These are phyloP conservation scores for Catagonus wagneri DNA, from an alignment of 2,113 vertebrate genomes.

Conservation along the genomic window DNA sequence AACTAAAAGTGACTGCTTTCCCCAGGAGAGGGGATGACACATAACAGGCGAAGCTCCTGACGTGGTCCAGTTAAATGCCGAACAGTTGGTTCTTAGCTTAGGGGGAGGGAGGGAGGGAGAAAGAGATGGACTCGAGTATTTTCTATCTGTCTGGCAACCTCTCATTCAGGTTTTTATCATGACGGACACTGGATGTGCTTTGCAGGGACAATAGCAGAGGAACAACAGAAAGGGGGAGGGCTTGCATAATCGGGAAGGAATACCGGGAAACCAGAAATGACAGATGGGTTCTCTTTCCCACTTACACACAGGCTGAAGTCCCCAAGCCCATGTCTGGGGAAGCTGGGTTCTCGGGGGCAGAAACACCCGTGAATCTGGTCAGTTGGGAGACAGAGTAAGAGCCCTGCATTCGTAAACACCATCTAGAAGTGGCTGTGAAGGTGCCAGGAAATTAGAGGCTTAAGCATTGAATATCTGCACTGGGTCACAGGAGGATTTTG, in stretches of 20 bases:
- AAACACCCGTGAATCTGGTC: background rate
- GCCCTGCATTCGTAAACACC: background rate
- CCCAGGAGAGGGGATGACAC: constrained; percentile 72
- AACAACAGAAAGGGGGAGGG: constrained; percentile 24
- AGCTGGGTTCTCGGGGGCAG: background rate
- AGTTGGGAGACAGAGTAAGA: background rate
- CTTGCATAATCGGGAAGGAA: constrained; percentile 35
- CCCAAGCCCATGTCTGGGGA: background rate
- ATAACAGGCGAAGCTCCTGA: constrained; percentile 59
- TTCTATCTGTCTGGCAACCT: constrained; percentile 27
- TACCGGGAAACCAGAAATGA: background rate
- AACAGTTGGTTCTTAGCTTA: constrained; percentile 23
- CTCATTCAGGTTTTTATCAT: constrained; percentile 8
- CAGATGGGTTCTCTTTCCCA: background rate
- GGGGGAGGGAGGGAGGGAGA: background rate
- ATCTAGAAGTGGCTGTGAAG: background rate
- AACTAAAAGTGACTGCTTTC: constrained; percentile 50
- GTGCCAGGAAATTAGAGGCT: background rate
- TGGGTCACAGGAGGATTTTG: constrained; percentile 20
- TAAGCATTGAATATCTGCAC: fast-evolving
- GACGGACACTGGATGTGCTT: constrained; percentile 49
- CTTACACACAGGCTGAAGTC: background rate
- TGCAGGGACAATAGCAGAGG: background rate
- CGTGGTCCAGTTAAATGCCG: background rate
- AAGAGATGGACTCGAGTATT: background rate